Conservation (phyloP, 2,888 invertebrate genomes). For the Heliconius ismenius region DNA sequence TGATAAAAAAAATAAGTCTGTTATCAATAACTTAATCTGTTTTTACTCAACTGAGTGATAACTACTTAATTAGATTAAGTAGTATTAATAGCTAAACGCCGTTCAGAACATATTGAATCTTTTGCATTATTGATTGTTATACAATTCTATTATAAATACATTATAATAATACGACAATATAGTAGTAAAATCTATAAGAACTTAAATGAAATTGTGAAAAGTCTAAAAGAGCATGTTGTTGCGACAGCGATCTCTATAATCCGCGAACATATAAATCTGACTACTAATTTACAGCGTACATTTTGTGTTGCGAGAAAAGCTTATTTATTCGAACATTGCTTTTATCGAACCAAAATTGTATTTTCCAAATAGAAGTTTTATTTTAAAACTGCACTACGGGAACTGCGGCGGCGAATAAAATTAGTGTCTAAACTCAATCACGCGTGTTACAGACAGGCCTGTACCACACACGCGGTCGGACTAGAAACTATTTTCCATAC, state of each 20-base stretch:
- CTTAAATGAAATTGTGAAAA: not conserved
- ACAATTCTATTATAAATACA: too few species aligned
- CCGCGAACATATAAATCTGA: slow-evolving; percentile 7
- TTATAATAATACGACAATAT: too few species aligned
- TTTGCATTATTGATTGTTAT: too few species aligned
- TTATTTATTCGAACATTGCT: slow-evolving; percentile 10
- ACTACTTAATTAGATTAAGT: too few species aligned
- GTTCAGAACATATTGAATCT: too few species aligned
- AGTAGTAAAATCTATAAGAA: not conserved
- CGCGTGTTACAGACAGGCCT: slow-evolving; percentile 17
- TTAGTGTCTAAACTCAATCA: slow-evolving; percentile 40
- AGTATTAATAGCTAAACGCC: too few species aligned
- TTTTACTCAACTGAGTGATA: too few species aligned
- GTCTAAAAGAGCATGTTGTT: not conserved
- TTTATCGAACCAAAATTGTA: slow-evolving; percentile 5
- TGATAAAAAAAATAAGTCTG: too few species aligned
- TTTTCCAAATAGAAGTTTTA: slow-evolving; percentile 21
- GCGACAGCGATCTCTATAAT: slow-evolving; percentile 3
- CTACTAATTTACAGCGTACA: slow-evolving; percentile 1
- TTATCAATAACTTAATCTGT: too few species aligned
- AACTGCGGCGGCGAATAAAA: slow-evolving; percentile 33
- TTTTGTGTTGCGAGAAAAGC: not conserved
- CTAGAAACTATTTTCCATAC: not conserved
- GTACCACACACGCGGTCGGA: not conserved
- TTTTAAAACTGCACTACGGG: slow-evolving; percentile 27